These are phyloP conservation scores for Hypsibius dujardini DNA, from an alignment of 1,140 invertebrate genomes.

Conservation along the genomic window DNA sequence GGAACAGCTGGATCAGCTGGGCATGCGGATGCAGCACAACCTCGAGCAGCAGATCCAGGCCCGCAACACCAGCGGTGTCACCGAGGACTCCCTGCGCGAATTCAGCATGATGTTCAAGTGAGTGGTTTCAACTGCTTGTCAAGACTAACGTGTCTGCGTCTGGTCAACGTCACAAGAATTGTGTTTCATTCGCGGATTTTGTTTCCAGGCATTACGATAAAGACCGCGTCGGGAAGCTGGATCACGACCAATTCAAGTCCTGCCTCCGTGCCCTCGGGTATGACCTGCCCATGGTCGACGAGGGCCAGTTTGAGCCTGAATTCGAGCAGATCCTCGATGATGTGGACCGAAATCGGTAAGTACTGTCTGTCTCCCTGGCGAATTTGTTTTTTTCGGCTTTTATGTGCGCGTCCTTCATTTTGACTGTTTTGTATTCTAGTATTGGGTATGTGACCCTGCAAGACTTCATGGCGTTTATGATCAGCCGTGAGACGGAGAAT, in stretches of 20 bases:
- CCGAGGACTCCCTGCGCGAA: conserved; percentile 93
- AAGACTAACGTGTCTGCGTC: no score
- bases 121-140: conserved; percentile 22
- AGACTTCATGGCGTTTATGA: conserved; percentile 99
- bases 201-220: conserved; percentile 85
- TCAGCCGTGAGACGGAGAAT: conserved; percentile 98
- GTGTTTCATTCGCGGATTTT: conserved; percentile 20
- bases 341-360: conserved; percentile 38
- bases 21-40: conserved; percentile 99
- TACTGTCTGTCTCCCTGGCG: background rate
- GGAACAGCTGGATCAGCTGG: conserved; percentile 96
- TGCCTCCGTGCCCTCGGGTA: conserved; percentile 93
- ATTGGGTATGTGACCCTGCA: conserved; percentile 84
- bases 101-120: conserved; percentile 99
- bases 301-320: conserved; percentile 94
- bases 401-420: no score
- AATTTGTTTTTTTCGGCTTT: background rate
- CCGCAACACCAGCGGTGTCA: conserved; percentile 86
- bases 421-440: conserved; percentile 27
- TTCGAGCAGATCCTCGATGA: conserved; percentile 84
- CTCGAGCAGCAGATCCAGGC: conserved; percentile 95
- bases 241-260: conserved; percentile 97
- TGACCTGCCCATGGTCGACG: conserved; percentile 96
- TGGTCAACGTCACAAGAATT: background rate
- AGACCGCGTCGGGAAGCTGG: conserved; percentile 86